Conservation (phyloP, 2,113 vertebrate species). For the Hyperoodon ampullatus region DNA sequence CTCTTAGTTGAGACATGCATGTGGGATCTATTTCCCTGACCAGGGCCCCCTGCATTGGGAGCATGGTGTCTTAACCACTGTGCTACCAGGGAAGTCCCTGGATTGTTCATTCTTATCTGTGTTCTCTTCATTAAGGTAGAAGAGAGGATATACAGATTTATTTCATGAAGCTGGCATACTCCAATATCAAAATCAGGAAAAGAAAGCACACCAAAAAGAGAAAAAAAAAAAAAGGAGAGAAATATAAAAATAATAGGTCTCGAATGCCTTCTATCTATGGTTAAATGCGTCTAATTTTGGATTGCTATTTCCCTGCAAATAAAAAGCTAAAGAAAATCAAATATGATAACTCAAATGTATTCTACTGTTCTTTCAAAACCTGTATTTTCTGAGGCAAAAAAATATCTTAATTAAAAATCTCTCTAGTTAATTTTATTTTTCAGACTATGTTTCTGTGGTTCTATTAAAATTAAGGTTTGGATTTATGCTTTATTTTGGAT, state of each 20-base stretch:
- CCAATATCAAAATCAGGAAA: neutral
- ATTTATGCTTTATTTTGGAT: neutral
- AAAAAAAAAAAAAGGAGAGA: neutral
- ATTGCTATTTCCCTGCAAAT: neutral
- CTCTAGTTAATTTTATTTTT: constrained; percentile 49
- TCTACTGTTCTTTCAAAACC: neutral
- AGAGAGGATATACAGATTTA: neutral
- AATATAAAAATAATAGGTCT: neutral
- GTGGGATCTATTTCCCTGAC: no score
- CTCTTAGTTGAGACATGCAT: no score
- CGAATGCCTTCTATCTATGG: neutral
- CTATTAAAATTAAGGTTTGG: constrained; percentile 12
- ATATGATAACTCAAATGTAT: neutral
- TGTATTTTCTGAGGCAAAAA: neutral
- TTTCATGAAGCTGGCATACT: neutral
- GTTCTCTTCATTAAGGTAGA: neutral
- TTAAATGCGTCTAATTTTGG: neutral
- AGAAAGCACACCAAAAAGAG: neutral
- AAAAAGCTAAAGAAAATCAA: constrained; percentile 38
- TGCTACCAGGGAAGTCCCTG: neutral
- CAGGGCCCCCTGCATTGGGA: no score
- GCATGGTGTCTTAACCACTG: no score
- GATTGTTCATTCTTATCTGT: neutral
- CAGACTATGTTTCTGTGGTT: neutral
- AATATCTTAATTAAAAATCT: constrained; percentile 19